Base-by-base conservation (phyloP, 2,888 invertebrate genomes). In the Meloe dianella region DNA sequence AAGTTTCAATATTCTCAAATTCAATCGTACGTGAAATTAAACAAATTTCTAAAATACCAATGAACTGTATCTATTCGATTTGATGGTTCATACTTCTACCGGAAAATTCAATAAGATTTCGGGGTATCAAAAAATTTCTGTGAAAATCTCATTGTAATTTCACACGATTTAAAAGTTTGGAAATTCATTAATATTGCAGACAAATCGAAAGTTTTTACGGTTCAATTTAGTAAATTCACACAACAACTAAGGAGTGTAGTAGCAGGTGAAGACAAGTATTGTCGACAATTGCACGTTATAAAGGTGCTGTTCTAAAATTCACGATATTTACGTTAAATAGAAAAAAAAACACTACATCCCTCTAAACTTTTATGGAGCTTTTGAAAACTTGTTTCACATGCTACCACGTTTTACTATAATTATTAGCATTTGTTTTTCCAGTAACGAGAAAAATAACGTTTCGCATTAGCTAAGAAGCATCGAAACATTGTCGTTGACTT, bases 1-100 rank as follows among this genome's bases (percentile, higher is more conserved):
- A 12, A 20, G 12, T 54, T 54, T 54, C 54, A 24, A 54, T 24
- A 24, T 54, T 24, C 24, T 54, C 14, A 54, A 24, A 54, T 54
- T 54, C 24, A 54, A 54, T 54, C 54, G 54, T 12, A 54, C 54
- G 54, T 54, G 54, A 54, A 54, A 54, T 54, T 54, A 54, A 54
- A 54, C 54, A 54, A 54, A 54, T 54, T 54, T 54, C 24, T 24
- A 24, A 24, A 54, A 22, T 14, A 24, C 54, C 54, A 54, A 54
- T 12, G 54, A n/a, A 54, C 54, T 24, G 54, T 54, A 54, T 54
- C 24, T 54, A 10, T 24, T 24, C 24, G 47, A 47, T 47, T 47
- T 47, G 54, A 54, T 54, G 3, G 47, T 9, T 17, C 47, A 17
- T 47, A 8, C 9, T 47, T 20, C 9, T 9, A 20, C 3, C 17